Conservation (phyloP, 2,888 invertebrate genomes). For the Rosalia funebris region DNA sequence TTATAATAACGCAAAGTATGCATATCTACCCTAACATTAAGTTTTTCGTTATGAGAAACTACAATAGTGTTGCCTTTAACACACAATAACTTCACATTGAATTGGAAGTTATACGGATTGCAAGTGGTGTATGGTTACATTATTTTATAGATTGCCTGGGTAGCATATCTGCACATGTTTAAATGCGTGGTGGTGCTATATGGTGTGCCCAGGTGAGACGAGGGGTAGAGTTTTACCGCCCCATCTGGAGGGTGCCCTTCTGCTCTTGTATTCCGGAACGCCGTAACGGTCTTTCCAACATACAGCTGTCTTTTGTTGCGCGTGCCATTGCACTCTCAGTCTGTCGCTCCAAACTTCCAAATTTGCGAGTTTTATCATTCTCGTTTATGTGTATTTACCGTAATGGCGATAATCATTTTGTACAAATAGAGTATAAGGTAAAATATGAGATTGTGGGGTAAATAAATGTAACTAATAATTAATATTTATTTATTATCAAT, state of each 20-base stretch:
- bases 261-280: slow-evolving; percentile 42
- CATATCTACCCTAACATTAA: background rate
- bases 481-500: too few relatives aligned
- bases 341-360: slow-evolving; percentile 4
- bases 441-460: too few relatives aligned
- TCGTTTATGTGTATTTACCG: too few relatives aligned
- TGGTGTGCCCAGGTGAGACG: slow-evolving; percentile 46
- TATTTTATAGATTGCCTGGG: slow-evolving; percentile 12
- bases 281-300: slow-evolving; percentile 51
- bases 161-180: slow-evolving; percentile 30
- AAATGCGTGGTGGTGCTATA: slow-evolving; percentile 34
- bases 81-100: slow-evolving; percentile 2
- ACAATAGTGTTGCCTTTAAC: background rate
- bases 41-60: background rate
- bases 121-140: slow-evolving; percentile 16
- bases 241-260: slow-evolving; percentile 44
- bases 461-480: too few relatives aligned
- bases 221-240: slow-evolving; percentile 39
- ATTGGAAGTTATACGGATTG: slow-evolving; percentile 9
- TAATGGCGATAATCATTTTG: too few relatives aligned
- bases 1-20: background rate
- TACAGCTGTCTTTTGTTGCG: slow-evolving; percentile 47
- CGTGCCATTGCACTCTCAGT: slow-evolving; percentile 42
- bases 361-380: background rate
- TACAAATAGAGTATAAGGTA: too few relatives aligned